Conservation (phyloP, 1,140 invertebrate genomes). For the Liolophura sinensis region DNA sequence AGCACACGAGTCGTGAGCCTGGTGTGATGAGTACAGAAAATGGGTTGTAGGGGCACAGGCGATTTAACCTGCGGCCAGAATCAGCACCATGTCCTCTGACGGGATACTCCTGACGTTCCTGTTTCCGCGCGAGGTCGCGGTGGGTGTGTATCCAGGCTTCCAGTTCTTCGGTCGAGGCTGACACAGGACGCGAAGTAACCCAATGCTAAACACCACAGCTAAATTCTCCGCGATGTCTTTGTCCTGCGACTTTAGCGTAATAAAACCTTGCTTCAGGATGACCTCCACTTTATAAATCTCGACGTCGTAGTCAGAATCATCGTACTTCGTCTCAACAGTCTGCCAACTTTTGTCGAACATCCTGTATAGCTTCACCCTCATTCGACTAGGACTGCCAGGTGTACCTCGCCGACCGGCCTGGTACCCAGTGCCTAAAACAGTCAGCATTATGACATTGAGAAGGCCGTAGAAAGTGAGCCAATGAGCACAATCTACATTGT, state of each 20-base stretch:
- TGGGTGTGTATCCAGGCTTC: slow-evolving; percentile 9
- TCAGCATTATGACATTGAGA: too few relatives aligned
- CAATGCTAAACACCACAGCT: slow-evolving; percentile 10
- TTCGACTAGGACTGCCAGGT: slow-evolving; percentile 36
- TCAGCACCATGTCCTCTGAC: slow-evolving; percentile 40
- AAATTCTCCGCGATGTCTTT: slow-evolving; percentile 10
- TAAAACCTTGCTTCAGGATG: slow-evolving; percentile 16
- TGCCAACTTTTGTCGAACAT: slow-evolving; percentile 27
- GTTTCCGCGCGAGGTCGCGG: slow-evolving; percentile 5
- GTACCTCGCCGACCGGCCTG: slow-evolving; percentile 32
- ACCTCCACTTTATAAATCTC: slow-evolving; percentile 14
- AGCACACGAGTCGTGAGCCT: too few relatives aligned
- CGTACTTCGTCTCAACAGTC: slow-evolving; percentile 19
- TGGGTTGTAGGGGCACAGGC: slow-evolving; percentile 49
- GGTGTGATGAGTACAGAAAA: slow-evolving; percentile 8
- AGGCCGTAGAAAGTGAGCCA: too few relatives aligned
- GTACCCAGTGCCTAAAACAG: too few relatives aligned
- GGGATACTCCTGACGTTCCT: slow-evolving; percentile 24
- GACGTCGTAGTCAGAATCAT: slow-evolving; percentile 12
- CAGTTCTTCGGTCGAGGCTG: slow-evolving; percentile 9
- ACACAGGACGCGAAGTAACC: slow-evolving; percentile 15
- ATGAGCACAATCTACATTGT: too few relatives aligned
- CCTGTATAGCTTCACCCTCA: slow-evolving; percentile 38
- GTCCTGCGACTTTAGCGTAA: too few relatives aligned
- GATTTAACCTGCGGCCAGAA: slow-evolving; percentile 44